phyloP scores from a whole-genome alignment of 2,113 vertebrate species.

The Callipepla squamata region DNA sequence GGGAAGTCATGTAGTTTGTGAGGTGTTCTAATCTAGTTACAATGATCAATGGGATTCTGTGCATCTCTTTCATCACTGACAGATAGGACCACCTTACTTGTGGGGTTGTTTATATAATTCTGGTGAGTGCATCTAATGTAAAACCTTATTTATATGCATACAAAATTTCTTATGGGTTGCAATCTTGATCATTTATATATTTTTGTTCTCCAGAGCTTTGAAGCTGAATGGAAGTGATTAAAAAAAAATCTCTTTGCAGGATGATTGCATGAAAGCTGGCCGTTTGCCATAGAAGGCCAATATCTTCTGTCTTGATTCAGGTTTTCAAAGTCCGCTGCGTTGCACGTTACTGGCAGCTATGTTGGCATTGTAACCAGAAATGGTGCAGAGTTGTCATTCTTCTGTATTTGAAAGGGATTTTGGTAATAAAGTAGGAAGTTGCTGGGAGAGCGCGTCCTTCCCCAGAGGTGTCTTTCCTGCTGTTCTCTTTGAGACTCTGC shows the following conservation, averaged over 20 bases:
- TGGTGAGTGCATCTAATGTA: not conserved
- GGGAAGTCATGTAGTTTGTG: not conserved
- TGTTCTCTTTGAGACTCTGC: not conserved
- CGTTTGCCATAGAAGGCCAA: not conserved
- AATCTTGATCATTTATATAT: not conserved
- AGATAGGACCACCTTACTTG: not conserved
- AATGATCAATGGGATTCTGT: not conserved
- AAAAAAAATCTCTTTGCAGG: not conserved
- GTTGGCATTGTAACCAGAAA: not conserved
- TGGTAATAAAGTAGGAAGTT: not conserved
- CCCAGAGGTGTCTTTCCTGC: rapidly evolving
- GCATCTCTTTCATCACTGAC: not conserved
- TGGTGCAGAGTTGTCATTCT: not conserved
- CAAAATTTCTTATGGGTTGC: not conserved
- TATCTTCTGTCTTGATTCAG: not conserved
- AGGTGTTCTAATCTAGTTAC: not conserved
- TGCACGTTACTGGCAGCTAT: not conserved
- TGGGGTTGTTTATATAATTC: not conserved
- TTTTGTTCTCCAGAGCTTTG: not conserved
- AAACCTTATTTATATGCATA: not conserved
- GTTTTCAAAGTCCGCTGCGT: not conserved
- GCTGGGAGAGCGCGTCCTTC: not conserved
- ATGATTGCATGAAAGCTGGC: rapidly evolving
- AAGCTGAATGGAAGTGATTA: not conserved
- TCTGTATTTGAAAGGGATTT: not conserved